phyloP scores from a whole-genome alignment of 2,797 vertebrate genomes.

The Denticeps clupeoides region DNA sequence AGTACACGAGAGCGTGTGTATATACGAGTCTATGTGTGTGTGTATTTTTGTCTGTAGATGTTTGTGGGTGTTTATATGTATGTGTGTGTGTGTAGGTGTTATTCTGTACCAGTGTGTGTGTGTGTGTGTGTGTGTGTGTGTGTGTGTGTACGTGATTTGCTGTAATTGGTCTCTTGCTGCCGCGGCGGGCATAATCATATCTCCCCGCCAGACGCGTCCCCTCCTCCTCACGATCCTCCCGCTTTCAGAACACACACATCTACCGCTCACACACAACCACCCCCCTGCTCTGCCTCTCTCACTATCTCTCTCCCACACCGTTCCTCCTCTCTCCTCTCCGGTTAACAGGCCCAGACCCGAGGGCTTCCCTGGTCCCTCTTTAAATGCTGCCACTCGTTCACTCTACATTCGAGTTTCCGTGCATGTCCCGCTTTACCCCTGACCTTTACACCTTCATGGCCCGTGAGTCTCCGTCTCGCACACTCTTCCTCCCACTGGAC shows the following conservation, averaged over 20 bases:
- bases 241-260: conserved; percentile 9
- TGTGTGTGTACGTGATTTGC: conserved; percentile 6
- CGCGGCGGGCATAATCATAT: conserved; percentile 7
- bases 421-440: not conserved
- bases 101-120: not conserved
- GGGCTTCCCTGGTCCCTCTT: conserved; percentile 14
- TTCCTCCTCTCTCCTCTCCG: too few species aligned
- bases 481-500: too few species aligned
- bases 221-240: conserved; percentile 8
- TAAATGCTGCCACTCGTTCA: too few species aligned
- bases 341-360: too few species aligned
- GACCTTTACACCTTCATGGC: too few species aligned
- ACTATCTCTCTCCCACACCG: too few species aligned
- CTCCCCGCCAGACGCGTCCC: conserved; percentile 12
- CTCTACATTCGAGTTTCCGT: not conserved
- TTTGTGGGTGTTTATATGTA: not conserved
- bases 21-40: not conserved
- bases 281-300: not conserved
- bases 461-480: too few species aligned
- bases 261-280: conserved; percentile 7
- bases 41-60: too few species aligned
- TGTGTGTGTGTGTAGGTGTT: too few species aligned
- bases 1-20: too few species aligned
- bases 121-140: not conserved
- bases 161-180: conserved; percentile 19